phyloP scores from a whole-genome alignment of 1,140 invertebrate species.

The Belonocnema kinseyi region DNA sequence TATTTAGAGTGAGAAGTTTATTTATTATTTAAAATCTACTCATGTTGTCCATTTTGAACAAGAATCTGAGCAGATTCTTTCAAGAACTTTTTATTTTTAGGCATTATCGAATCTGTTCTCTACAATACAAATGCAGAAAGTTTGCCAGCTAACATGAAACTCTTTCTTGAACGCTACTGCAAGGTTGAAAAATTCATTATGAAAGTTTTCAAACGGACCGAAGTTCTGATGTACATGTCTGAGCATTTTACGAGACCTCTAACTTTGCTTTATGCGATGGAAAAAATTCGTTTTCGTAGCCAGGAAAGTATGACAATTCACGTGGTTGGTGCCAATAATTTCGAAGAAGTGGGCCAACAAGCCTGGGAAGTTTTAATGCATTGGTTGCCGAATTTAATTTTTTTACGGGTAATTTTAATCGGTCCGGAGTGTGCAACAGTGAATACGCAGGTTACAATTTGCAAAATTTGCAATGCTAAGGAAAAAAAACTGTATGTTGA shows the following conservation, averaged over 20 bases:
- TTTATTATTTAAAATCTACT: too few relatives aligned
- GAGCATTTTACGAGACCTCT: slow-evolving; percentile 28
- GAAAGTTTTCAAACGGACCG: not conserved
- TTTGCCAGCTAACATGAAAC: slow-evolving; percentile 33
- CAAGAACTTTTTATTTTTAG: not conserved
- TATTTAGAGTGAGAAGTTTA: too few relatives aligned
- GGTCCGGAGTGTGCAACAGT: slow-evolving; percentile 13
- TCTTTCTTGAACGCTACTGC: not conserved
- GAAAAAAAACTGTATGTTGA: slow-evolving; percentile 14
- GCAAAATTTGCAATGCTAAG: not conserved
- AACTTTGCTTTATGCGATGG: slow-evolving; percentile 30
- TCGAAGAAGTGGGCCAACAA: not conserved
- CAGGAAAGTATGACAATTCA: slow-evolving; percentile 15
- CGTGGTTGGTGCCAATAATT: slow-evolving; percentile 14
- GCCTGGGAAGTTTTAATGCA: slow-evolving; percentile 32
- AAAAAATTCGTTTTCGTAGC: not conserved
- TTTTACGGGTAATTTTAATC: slow-evolving; percentile 18
- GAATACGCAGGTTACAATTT: not conserved
- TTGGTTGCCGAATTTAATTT: not conserved
- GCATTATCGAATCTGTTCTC: not conserved
- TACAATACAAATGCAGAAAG: not conserved
- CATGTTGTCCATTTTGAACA: too few relatives aligned
- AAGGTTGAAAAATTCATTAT: not conserved
- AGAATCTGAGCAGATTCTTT: too few relatives aligned
- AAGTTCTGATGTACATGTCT: slow-evolving; percentile 1